Percentiles rank a stretch among this genome's conserved stretches.
Evolutionary conservation across 2,113 vertebrate genomes (phyloP).

Genomic region (Muscicapa adusta): DNA sequence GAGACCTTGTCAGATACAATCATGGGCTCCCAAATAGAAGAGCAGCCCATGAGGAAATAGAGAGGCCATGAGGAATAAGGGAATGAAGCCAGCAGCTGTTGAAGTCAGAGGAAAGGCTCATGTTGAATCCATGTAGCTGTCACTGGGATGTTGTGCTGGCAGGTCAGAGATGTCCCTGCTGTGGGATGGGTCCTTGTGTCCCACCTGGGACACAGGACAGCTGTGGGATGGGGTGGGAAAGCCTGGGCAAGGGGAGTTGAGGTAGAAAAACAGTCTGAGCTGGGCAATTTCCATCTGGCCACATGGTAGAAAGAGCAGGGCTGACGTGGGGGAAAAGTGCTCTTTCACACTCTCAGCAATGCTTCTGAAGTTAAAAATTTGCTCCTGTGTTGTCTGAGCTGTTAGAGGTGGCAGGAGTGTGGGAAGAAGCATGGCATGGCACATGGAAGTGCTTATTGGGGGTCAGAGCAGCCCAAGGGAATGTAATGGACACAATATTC

Average conservation of each 20-base stretch:
- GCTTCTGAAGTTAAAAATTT: not conserved
- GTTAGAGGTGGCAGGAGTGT: not conserved
- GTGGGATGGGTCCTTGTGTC: accelerated
- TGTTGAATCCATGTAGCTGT: not conserved
- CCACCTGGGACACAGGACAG: not conserved
- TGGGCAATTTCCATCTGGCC: not conserved
- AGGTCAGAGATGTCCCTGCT: not conserved
- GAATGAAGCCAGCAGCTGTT: not conserved
- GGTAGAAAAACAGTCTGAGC: not conserved
- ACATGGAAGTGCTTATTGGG: accelerated
- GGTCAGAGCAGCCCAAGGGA: not conserved
- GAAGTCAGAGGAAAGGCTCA: not conserved
- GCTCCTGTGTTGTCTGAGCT: not conserved
- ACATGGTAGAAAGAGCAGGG: not conserved
- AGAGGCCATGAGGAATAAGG: not conserved
- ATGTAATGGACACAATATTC: not conserved
- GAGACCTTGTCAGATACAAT: conserved; percentile 33
- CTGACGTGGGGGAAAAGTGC: not conserved
- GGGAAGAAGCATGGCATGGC: not conserved
- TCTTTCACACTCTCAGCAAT: not conserved
- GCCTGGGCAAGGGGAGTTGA: not conserved
- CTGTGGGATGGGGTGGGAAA: not conserved
- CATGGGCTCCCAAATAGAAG: conserved; percentile 27
- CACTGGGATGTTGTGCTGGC: not conserved
- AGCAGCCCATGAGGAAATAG: conserved; percentile 1